Conservation (phyloP, 2,888 invertebrate genomes). For the Pteria penguin region DNA sequence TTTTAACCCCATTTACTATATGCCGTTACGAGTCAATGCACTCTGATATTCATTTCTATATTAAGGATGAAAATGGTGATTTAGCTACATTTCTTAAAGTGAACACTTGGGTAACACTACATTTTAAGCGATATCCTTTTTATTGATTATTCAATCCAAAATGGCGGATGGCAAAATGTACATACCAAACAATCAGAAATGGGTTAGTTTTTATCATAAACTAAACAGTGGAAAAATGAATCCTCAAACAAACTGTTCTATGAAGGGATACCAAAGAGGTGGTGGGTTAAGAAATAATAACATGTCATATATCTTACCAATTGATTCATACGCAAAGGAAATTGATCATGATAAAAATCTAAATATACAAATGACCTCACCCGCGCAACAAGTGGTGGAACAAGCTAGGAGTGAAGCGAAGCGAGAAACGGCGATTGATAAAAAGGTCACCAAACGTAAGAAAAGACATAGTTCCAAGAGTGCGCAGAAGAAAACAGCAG, state of each 20-base stretch:
- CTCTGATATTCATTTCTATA: too few species aligned
- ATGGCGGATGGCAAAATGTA: not conserved
- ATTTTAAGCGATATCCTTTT: constrained; percentile 27
- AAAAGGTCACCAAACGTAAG: not conserved
- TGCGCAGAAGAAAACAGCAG: too few species aligned
- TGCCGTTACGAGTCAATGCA: too few species aligned
- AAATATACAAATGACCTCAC: constrained; percentile 16
- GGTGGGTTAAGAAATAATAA: too few species aligned
- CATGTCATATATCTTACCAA: not conserved
- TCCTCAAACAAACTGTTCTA: not conserved
- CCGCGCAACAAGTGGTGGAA: constrained; percentile 6
- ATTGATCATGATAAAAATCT: not conserved
- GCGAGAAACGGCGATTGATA: not conserved
- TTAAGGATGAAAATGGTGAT: too few species aligned
- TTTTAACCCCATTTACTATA: not conserved
- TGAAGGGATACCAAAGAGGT: constrained; percentile 8
- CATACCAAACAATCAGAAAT: too few species aligned
- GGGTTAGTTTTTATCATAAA: constrained; percentile 5
- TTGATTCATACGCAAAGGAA: constrained; percentile 3
- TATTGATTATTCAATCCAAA: not conserved
- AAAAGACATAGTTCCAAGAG: not conserved
- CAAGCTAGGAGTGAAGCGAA: not conserved
- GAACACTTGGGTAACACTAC: constrained; percentile 12
- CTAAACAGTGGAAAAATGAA: not conserved
- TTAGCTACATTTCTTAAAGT: too few species aligned